phyloP scores from a whole-genome alignment of 2,888 invertebrate species.

The Habroteleia sp. region DNA sequence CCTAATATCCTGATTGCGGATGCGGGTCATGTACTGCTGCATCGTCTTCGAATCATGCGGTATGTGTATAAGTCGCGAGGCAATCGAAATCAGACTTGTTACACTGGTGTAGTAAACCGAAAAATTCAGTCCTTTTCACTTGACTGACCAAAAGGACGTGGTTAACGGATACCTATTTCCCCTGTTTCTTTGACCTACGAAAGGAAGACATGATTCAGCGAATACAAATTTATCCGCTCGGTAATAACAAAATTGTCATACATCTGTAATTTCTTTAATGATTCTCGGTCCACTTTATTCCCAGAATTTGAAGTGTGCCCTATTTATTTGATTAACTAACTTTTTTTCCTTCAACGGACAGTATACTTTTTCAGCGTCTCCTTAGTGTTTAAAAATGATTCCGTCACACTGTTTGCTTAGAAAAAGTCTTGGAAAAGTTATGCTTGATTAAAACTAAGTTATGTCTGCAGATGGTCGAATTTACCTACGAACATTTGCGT shows the following conservation, averaged over 20 bases:
- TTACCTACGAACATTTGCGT: conserved; percentile 57
- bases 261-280: conserved; percentile 28
- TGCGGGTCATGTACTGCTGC: conserved; percentile 60
- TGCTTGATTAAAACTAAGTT: conserved; percentile 57
- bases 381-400: conserved; percentile 19
- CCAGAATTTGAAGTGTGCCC: not conserved
- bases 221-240: conserved; percentile 42
- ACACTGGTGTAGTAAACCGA: conserved; percentile 43
- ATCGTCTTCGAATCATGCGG: conserved; percentile 57
- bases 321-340: not conserved
- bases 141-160: conserved; percentile 56
- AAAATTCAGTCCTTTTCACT: conserved; percentile 59
- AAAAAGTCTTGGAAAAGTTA: conserved; percentile 22
- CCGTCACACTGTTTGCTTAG: not conserved
- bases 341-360: not conserved
- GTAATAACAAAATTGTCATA: conserved; percentile 36
- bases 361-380: conserved; percentile 5
- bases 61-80: conserved; percentile 55
- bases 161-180: conserved; percentile 52
- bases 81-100: conserved; percentile 50
- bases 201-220: conserved; percentile 43
- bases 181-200: conserved; percentile 27
- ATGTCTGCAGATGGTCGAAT: conserved; percentile 52
- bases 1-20: conserved; percentile 60
- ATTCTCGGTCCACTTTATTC: not conserved